Base-by-base conservation (phyloP, 2,113 vertebrate species). In the Tautogolabrus adspersus region DNA sequence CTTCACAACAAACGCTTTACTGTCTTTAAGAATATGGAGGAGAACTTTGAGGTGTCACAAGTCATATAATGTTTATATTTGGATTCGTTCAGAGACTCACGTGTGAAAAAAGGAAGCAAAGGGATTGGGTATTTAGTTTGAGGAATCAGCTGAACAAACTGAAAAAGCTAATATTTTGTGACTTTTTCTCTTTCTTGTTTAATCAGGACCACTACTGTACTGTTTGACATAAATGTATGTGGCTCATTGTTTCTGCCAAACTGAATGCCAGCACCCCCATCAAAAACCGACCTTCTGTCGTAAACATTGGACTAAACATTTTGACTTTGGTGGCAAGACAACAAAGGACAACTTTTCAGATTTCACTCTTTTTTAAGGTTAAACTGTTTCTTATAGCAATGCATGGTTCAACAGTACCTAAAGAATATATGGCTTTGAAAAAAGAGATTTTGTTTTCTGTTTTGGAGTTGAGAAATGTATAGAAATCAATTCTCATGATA, bases 21-120 rank as follows among this genome's bases (percentile, higher is more conserved):
- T 81, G 56, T 81, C 69, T 76, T 75, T 54, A 82, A 11, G 60
- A 88, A 46, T 46, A 83, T 71, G 15, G 37, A 52, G 0, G 16
- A 69, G 47, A 77, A 79, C 66, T 26, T 73, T n/a, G n/a, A n/a
- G 61, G 78, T 75, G 87, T 84, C 77, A 74, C 42, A 57, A 82
- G 80, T 88, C 81, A 89, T 77, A 80, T 65, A 59, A 72, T 47
- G 54, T 51, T 54, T 56, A 62, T 69, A 74, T 81, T 82, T 75
- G 75, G 4, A 52, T 77, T 66, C 6, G 30, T 72, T 51, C 26
- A 64, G 8, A 52, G 72, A 79, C 26, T 3, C 1, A 6, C 10
- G 30, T n/a, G n/a, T 13, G 6, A 38, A 9, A 26, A 54, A 40
- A 38, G 54, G 56, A 72, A 77, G 61, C 37, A 46, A 58, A 76